These are phyloP conservation scores for Muscicapa striata DNA, from an alignment of 2,797 vertebrate genomes.

Conservation along the genomic window DNA sequence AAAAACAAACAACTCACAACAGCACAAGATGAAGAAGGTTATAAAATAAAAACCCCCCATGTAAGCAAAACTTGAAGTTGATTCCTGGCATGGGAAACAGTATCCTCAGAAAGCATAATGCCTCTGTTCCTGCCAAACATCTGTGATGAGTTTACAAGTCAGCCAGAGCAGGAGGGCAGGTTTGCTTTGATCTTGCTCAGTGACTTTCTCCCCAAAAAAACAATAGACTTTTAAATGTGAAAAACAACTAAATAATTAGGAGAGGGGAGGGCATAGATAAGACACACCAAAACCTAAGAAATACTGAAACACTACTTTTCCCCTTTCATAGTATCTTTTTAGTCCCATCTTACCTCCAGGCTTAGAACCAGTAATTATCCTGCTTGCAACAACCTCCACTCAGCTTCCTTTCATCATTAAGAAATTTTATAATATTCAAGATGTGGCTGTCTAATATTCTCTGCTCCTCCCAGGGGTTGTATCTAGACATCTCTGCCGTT, in stretches of 20 bases:
- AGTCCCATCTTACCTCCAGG: not conserved
- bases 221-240: not conserved
- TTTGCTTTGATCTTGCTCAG: not conserved
- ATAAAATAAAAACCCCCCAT: not conserved
- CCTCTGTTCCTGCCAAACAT: not conserved
- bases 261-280: not conserved
- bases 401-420: not conserved
- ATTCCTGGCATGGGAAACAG: not conserved
- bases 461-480: not conserved
- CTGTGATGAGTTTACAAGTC: not conserved
- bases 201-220: not conserved
- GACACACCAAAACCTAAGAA: not conserved
- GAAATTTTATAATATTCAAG: not conserved
- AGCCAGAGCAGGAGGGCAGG: not conserved
- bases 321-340: not conserved
- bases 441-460: not conserved
- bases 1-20: not conserved
- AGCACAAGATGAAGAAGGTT: not conserved
- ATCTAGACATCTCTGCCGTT: not conserved
- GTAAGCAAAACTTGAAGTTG: slow-evolving; percentile 6
- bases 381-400: not conserved
- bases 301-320: not conserved
- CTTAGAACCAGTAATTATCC: not conserved
- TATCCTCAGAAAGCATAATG: not conserved
- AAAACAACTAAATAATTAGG: not conserved